phyloP scores from a whole-genome alignment of 2,113 vertebrate genomes.

The Tychaedon coryphoeus region DNA sequence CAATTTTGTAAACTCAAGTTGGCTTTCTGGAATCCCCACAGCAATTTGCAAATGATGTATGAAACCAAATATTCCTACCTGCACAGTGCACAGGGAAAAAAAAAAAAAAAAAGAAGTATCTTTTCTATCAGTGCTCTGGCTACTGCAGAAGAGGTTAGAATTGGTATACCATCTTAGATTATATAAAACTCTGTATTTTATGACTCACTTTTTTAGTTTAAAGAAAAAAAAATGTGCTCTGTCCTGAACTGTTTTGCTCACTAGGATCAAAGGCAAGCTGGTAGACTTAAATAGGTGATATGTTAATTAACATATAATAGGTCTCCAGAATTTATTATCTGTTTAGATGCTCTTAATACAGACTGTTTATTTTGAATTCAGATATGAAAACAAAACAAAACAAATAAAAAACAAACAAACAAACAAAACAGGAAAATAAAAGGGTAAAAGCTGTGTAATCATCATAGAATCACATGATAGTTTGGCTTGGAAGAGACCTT shows the following conservation, averaged over 20 bases:
- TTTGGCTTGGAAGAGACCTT: neutral
- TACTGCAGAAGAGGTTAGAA: neutral
- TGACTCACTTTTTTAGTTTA: neutral
- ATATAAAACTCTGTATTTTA: neutral
- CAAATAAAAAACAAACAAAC: too few species aligned
- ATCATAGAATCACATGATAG: neutral
- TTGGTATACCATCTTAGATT: neutral
- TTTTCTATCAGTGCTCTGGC: neutral
- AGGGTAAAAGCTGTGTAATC: neutral
- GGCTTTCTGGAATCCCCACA: neutral
- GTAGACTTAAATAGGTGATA: neutral
- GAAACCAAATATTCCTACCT: constrained; percentile 27
- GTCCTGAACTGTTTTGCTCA: neutral
- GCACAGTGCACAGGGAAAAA: neutral
- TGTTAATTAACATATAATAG: neutral
- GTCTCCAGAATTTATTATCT: neutral
- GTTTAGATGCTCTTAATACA: neutral
- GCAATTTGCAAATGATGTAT: constrained; percentile 10
- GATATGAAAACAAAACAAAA: neutral
- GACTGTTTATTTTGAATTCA: neutral
- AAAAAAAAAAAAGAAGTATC: neutral
- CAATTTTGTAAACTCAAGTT: neutral
- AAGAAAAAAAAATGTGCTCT: neutral
- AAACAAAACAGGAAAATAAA: neutral
- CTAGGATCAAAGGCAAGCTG: neutral